A percentile compares a stretch with the other conserved stretches of the same genome.
Evolutionary conservation across 1,140 invertebrate genomes (phyloP).

Genomic region (Ips typographus): DNA sequence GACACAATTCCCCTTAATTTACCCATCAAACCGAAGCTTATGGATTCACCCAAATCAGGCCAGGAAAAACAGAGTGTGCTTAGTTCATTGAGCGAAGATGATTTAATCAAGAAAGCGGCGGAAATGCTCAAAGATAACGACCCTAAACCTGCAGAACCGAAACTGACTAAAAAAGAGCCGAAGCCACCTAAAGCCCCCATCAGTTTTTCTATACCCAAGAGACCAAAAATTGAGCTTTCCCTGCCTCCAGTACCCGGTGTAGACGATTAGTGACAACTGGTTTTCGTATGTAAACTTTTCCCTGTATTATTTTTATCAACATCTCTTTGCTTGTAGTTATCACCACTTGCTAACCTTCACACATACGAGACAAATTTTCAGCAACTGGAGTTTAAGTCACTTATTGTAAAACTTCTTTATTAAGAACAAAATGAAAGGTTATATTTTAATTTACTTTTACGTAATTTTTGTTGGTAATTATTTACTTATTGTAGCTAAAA

Average conservation of each 20-base stretch:
- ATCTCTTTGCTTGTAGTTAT: no score
- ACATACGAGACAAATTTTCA: no score
- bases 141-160: not conserved
- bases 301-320: no score
- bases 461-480: no score
- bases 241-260: conserved; percentile 37
- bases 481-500: no score
- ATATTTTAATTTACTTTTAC: no score
- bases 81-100: conserved; percentile 57
- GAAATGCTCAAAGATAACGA: conserved; percentile 56
- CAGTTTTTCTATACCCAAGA: conserved; percentile 20
- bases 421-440: no score
- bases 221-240: conserved; percentile 18
- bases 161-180: not conserved
- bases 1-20: conserved; percentile 50
- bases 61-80: conserved; percentile 52
- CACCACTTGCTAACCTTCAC: no score
- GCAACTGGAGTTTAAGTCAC: no score
- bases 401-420: no score
- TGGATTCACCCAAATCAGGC: conserved; percentile 18
- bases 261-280: conserved; percentile 22
- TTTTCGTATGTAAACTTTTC: no score
- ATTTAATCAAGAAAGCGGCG: conserved; percentile 59
- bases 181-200: not conserved
- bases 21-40: conserved; percentile 47